phyloP scores from a whole-genome alignment of 2,888 invertebrate species.

The Endomychus coccineus region DNA sequence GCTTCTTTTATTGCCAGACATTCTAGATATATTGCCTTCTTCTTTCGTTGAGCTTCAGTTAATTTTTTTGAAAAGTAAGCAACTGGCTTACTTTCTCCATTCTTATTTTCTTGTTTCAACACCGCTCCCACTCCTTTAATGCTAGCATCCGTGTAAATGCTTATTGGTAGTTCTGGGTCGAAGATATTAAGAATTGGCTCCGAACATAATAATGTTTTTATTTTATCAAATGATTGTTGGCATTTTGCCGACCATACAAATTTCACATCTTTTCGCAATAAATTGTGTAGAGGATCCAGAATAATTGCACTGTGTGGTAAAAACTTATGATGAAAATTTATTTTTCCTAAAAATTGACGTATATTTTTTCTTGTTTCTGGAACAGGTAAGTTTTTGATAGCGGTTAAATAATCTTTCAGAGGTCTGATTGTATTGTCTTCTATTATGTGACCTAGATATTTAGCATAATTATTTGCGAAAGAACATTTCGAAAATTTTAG shows the following conservation, averaged over 20 bases:
- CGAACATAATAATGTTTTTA: slow-evolving; percentile 16
- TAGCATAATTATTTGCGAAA: slow-evolving; percentile 20
- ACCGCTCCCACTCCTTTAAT: slow-evolving; percentile 23
- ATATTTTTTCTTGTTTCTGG: slow-evolving; percentile 18
- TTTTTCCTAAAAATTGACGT: slow-evolving; percentile 19
- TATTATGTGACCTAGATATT: slow-evolving; percentile 21
- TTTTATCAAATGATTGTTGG: slow-evolving; percentile 11
- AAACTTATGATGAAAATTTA: slow-evolving; percentile 18
- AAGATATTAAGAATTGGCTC: slow-evolving; percentile 23
- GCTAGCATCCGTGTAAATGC: slow-evolving; percentile 25
- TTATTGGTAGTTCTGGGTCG: slow-evolving; percentile 19
- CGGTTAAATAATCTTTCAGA: slow-evolving; percentile 19
- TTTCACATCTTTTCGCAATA: slow-evolving; percentile 17
- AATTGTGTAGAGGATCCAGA: slow-evolving; percentile 19
- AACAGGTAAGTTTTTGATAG: slow-evolving; percentile 16
- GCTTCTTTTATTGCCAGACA: slow-evolving; percentile 25
- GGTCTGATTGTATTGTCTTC: slow-evolving; percentile 21
- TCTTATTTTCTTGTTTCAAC: slow-evolving; percentile 19
- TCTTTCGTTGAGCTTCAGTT: slow-evolving; percentile 19
- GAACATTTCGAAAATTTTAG: slow-evolving; percentile 22
- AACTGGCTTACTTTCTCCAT: slow-evolving; percentile 14
- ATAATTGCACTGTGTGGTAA: slow-evolving; percentile 16
- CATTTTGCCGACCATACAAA: slow-evolving; percentile 21
- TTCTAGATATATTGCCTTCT: slow-evolving; percentile 25
- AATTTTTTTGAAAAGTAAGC: slow-evolving; percentile 17